Percentiles rank a stretch among this genome's conserved stretches.
phyloP scores from a whole-genome alignment of 2,888 invertebrate species.

The Rhagium mordax region DNA sequence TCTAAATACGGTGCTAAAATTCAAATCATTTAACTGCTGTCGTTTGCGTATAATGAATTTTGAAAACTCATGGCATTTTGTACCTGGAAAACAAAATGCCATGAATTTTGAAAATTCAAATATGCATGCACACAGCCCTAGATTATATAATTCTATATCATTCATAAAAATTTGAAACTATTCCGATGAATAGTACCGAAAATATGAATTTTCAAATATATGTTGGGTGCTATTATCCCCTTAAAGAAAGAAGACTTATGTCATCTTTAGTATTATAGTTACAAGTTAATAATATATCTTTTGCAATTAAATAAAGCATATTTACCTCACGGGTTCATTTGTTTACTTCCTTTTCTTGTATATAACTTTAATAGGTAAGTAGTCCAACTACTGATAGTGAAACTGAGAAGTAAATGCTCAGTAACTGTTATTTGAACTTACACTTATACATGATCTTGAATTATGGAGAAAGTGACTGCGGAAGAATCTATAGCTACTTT shows the following conservation, averaged over 20 bases:
- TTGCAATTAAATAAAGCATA: neutral
- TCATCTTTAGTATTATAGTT: neutral
- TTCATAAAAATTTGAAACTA: too few relatives aligned
- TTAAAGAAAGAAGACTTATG: neutral
- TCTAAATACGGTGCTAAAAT: too few relatives aligned
- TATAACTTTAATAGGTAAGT: neutral
- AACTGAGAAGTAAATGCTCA: neutral
- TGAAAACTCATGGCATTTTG: too few relatives aligned
- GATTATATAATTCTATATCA: too few relatives aligned
- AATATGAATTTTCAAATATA: neutral
- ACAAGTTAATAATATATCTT: neutral
- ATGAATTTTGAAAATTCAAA: too few relatives aligned
- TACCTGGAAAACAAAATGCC: too few relatives aligned
- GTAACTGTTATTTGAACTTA: conserved; percentile 20
- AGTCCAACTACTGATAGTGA: conserved; percentile 13
- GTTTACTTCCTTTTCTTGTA: neutral
- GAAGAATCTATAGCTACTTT: neutral
- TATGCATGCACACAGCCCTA: too few relatives aligned
- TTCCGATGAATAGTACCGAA: too few relatives aligned
- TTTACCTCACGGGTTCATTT: neutral
- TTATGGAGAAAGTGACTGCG: conserved; percentile 8
- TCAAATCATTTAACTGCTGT: too few relatives aligned
- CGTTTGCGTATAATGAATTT: too few relatives aligned
- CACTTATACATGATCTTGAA: conserved; percentile 11
- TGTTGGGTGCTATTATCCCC: neutral